These are phyloP conservation scores for Mesochorus sp. DNA, from an alignment of 2,888 invertebrate genomes.

Conservation along the genomic window DNA sequence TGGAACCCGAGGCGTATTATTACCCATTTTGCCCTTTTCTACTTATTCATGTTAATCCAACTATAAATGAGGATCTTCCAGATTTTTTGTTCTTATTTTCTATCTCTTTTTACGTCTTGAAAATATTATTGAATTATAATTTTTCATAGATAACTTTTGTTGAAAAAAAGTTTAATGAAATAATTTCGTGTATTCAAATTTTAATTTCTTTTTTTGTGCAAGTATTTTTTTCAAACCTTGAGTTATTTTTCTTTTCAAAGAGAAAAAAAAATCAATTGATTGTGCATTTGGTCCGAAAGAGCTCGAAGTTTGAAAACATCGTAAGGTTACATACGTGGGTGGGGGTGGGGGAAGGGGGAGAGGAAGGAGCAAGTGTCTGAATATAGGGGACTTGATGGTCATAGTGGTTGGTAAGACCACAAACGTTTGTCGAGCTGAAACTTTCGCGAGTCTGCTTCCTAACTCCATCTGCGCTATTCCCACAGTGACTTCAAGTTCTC, in stretches of 20 bases:
- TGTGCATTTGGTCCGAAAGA: background rate
- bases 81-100: background rate
- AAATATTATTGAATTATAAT: background rate
- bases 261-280: conserved; percentile 3
- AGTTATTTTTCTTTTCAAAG: background rate
- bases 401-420: background rate
- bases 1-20: conserved; percentile 73
- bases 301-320: conserved; percentile 19
- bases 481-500: conserved; percentile 13
- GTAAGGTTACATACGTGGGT: conserved; percentile 14
- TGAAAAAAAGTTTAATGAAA: too few species aligned
- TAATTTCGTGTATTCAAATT: too few species aligned
- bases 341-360: too few species aligned
- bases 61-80: conserved; percentile 19
- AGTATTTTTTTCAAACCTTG: too few species aligned
- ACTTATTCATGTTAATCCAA: conserved; percentile 52
- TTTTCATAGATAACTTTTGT: background rate
- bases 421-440: conserved; percentile 24
- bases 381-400: background rate
- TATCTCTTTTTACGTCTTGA: background rate
- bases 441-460: conserved; percentile 14
- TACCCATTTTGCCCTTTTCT: conserved; percentile 70
- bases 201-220: too few species aligned
- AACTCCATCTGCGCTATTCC: background rate
- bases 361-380: conserved; percentile 30